Evolutionary conservation across 2,113 vertebrate genomes (phyloP), one percentile per base, ranked within the genome.

Genomic region (Varanus salvator): DNA sequence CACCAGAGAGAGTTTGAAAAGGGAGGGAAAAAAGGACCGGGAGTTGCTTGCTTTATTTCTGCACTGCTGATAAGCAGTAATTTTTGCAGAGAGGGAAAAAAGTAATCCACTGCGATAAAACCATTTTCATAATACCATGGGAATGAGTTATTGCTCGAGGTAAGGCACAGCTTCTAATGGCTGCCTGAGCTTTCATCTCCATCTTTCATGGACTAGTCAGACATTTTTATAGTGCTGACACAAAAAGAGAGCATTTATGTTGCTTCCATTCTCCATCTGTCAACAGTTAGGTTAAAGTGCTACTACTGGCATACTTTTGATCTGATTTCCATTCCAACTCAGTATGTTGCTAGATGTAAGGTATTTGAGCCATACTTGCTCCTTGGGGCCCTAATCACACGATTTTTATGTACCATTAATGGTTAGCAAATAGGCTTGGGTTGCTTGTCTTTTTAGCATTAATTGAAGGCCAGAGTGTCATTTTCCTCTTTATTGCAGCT

Each of bases 151-250:
- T 93, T 91, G 95, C 95, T 95, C 48, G 25, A 91, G 94, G 96
- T 93, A 91, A 96, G 92, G 93, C 96, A 75, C 76, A 93, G 91
- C 93, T 97, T 96, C 96, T 97, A 95, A 95, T 95, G 96, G 96
- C 95, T 95, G 96, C 96, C 92, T 64, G 78, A 93, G 93, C 96
- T 96, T 96, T 96, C 95, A 93, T 95, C 95, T 96, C 94, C 95
- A 96, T 97, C 97, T 97, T 97, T 97, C 97, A 96, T 95, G 95
- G 96, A 91, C 94, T 96, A 96, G 94, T 94, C 91, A 84, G 92
- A 96, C 95, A 21, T 97, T 97, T 97, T 97, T 97, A 97, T 96
- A 91, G 97, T 94, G 95, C 97, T 97, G 96, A 97, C 96, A 97
- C 93, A 95, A 96, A 96, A 95, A 96, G 93, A 96, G 95, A 95